Conservation (phyloP, 2,888 invertebrate genomes). For the Tuberolachnus salignus region DNA sequence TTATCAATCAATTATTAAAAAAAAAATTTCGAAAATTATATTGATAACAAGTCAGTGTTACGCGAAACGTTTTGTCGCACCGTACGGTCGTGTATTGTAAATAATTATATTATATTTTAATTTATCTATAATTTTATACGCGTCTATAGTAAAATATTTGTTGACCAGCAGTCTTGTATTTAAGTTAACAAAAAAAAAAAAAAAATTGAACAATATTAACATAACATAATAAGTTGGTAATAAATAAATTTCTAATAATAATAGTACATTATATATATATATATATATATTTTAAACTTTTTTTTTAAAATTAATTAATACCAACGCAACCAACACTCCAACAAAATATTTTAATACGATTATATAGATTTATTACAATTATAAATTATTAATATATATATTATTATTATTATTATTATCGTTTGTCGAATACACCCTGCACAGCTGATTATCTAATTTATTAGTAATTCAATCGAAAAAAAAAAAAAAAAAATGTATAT, state of each 20-base stretch:
- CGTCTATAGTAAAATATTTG: conserved; percentile 6
- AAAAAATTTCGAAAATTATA: not conserved
- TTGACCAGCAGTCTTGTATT: conserved; percentile 52
- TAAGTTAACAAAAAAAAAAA: not conserved
- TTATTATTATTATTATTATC: conserved; percentile 41
- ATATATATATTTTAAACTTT: too few relatives aligned
- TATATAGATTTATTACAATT: conserved; percentile 43
- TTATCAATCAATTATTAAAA: conserved; percentile 17
- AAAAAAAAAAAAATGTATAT: conserved; percentile 27
- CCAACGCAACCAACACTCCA: conserved; percentile 41
- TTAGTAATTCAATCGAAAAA: conserved; percentile 50
- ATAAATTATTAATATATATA: conserved; percentile 4
- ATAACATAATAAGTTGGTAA: too few relatives aligned
- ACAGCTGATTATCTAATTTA: conserved; percentile 54
- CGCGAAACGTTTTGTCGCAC: not conserved
- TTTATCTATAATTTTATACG: conserved; percentile 8
- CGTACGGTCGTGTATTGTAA: too few relatives aligned
- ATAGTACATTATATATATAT: too few relatives aligned
- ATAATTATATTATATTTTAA: conserved; percentile 7
- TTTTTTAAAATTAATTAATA: conserved; percentile 3
- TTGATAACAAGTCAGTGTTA: too few relatives aligned
- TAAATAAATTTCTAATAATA: too few relatives aligned
- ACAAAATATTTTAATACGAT: conserved; percentile 16
- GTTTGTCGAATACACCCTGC: conserved; percentile 55
- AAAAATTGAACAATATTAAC: too few relatives aligned